These are phyloP conservation scores for Ictalurus punctatus DNA, from an alignment of 2,113 vertebrate genomes.

Conservation along the genomic window DNA sequence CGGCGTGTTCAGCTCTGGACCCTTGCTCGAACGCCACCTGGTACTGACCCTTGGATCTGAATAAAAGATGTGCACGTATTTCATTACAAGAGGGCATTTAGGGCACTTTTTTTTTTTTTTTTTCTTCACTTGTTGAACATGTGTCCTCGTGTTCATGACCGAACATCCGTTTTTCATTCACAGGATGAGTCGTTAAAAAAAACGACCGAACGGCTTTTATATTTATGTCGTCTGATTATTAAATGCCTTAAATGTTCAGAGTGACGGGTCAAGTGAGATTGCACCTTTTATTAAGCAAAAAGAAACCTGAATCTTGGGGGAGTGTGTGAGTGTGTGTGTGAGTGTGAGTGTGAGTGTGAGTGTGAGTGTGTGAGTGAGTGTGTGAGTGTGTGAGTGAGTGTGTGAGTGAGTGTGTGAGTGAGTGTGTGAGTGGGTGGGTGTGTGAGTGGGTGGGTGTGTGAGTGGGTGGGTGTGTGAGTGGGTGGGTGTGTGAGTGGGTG, in stretches of 20 bases:
- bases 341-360: constrained; percentile 45
- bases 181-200: constrained; percentile 62
- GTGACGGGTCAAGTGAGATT: background rate
- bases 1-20: constrained; percentile 9
- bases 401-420: constrained; percentile 29
- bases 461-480: constrained; percentile 34
- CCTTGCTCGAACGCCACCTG: background rate
- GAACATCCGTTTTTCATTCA: constrained; percentile 42
- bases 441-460: constrained; percentile 42
- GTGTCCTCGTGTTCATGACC: constrained; percentile 63
- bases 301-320: too few relatives aligned
- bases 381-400: constrained; percentile 46
- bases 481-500: constrained; percentile 25
- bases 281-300: background rate
- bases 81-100: constrained; percentile 65
- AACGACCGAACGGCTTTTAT: constrained; percentile 70
- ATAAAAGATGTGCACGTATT: constrained; percentile 67
- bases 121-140: background rate
- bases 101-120: constrained; percentile 39
- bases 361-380: constrained; percentile 50
- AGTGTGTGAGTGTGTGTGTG: too few relatives aligned
- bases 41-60: constrained; percentile 51
- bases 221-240: constrained; percentile 64
- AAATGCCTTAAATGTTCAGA: constrained; percentile 58
- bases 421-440: constrained; percentile 47